A percentile compares a stretch with the other conserved stretches of the same genome.
phyloP scores from a whole-genome alignment of 2,113 vertebrate genomes.

The Elephantulus edwardii region DNA sequence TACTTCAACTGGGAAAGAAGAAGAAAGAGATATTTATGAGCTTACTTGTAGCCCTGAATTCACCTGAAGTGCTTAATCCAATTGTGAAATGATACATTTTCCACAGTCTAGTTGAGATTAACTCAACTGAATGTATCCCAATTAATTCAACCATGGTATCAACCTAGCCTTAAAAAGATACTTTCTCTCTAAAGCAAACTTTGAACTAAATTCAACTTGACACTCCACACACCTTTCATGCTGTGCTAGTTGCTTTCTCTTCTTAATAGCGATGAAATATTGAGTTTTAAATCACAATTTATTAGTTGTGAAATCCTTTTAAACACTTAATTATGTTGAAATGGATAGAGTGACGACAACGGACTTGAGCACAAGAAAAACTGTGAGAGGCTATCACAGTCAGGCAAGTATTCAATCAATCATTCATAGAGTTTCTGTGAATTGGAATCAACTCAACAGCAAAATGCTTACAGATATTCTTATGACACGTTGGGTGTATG shows the following conservation, averaged over 20 bases:
- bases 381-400: no score
- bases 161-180: neutral
- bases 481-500: neutral
- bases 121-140: neutral
- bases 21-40: neutral
- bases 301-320: constrained; percentile 20
- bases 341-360: no score
- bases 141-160: neutral
- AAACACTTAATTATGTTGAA: neutral
- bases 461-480: constrained; percentile 21
- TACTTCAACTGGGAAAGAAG: neutral
- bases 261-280: neutral
- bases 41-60: neutral
- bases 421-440: no score
- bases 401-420: no score
- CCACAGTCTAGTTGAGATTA: constrained; percentile 25
- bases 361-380: no score
- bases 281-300: neutral
- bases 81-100: constrained; percentile 60
- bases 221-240: neutral
- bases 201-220: neutral
- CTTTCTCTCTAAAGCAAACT: constrained; percentile 1
- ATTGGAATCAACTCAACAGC: no score
- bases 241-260: neutral
- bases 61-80: neutral